These are phyloP conservation scores for Whitmania pigra DNA, from an alignment of 1,140 invertebrate species.

Conservation along the genomic window DNA sequence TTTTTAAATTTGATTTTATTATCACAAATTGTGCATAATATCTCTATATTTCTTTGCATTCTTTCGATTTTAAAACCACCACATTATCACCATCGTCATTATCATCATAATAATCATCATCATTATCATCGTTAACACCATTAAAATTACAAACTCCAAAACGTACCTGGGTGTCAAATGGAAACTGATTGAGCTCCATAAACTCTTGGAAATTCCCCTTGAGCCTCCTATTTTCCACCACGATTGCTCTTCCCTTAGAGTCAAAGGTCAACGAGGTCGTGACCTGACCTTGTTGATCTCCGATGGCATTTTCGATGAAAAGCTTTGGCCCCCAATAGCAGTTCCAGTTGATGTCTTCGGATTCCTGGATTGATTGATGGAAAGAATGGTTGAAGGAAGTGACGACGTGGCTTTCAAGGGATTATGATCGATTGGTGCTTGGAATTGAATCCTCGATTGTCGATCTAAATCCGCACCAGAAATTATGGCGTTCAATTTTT, in stretches of 20 bases:
- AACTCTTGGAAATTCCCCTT: conserved; percentile 26
- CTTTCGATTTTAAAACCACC: too few species aligned
- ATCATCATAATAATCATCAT: too few species aligned
- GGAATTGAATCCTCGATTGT: too few species aligned
- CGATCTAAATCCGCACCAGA: too few species aligned
- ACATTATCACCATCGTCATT: too few species aligned
- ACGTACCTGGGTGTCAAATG: conserved; percentile 27
- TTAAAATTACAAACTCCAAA: background rate
- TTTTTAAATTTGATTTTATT: too few species aligned
- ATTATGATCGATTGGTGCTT: background rate
- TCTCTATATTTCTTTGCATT: too few species aligned
- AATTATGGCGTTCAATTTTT: too few species aligned
- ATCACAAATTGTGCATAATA: too few species aligned
- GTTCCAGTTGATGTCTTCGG: conserved; percentile 33
- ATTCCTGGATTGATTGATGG: conserved; percentile 25
- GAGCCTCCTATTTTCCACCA: conserved; percentile 23
- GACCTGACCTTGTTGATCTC: conserved; percentile 34
- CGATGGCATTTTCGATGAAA: conserved; percentile 41
- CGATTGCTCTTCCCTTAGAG: conserved; percentile 13
- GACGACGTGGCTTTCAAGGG: background rate
- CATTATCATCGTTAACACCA: too few species aligned
- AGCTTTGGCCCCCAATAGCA: conserved; percentile 41
- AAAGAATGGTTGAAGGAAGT: background rate
- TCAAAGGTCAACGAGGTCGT: conserved; percentile 23
- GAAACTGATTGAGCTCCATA: conserved; percentile 27